phyloP scores from a whole-genome alignment of 2,888 invertebrate genomes.

The Gryllus longicercus region DNA sequence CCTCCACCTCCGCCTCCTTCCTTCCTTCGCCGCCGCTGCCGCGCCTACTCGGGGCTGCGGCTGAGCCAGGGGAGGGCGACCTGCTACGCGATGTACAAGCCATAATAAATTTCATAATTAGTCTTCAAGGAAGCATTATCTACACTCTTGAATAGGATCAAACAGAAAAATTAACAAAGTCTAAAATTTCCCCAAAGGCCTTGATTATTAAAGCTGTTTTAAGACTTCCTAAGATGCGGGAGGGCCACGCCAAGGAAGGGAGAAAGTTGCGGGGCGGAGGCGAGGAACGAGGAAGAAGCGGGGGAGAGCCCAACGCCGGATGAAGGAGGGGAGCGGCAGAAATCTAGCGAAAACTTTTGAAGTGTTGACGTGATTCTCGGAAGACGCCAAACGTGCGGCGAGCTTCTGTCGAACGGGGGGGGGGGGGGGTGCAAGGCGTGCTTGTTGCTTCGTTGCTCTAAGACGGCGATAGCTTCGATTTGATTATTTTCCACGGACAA shows the following conservation, averaged over 20 bases:
- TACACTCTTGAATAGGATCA: slow-evolving; percentile 36
- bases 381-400: neutral
- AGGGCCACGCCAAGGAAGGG: neutral
- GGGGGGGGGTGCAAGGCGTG: neutral
- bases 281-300: neutral
- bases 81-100: slow-evolving; percentile 28
- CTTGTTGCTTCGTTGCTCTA: neutral
- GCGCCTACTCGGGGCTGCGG: neutral
- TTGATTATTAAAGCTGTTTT: slow-evolving; percentile 36
- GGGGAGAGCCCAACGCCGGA: neutral
- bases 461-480: neutral
- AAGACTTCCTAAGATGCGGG: slow-evolving; percentile 26
- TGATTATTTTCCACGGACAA: neutral
- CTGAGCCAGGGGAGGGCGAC: slow-evolving; percentile 21
- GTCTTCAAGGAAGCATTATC: slow-evolving; percentile 37
- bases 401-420: neutral
- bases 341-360: slow-evolving; percentile 5
- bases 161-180: slow-evolving; percentile 39
- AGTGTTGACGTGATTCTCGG: neutral
- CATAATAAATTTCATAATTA: slow-evolving; percentile 38
- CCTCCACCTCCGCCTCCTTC: neutral
- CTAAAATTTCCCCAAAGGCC: slow-evolving; percentile 38
- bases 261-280: neutral
- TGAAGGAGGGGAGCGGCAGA: neutral
- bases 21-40: neutral